These are phyloP conservation scores for Sympetrum striolatum DNA, from an alignment of 2,888 invertebrate genomes.

Conservation along the genomic window DNA sequence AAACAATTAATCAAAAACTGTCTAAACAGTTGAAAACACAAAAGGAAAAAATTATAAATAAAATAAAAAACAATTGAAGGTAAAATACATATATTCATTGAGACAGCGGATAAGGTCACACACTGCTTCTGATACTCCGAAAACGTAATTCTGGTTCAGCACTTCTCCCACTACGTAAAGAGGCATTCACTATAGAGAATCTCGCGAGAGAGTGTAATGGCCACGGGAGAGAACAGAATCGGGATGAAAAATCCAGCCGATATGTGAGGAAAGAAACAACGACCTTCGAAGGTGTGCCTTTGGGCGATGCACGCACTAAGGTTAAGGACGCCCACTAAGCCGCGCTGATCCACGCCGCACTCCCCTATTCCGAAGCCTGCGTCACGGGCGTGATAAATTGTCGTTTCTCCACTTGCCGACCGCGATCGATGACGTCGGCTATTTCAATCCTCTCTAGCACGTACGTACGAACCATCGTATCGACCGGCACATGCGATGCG, in stretches of 20 bases:
- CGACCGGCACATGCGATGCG: neutral
- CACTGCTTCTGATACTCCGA: too few relatives aligned
- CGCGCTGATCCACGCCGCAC: neutral
- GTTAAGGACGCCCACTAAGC: constrained; percentile 12
- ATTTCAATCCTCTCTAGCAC: neutral
- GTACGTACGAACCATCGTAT: neutral
- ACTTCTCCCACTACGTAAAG: too few relatives aligned
- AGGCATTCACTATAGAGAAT: too few relatives aligned
- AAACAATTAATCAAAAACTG: too few relatives aligned
- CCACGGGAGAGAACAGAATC: too few relatives aligned
- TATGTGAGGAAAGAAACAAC: neutral
- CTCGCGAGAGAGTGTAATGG: too few relatives aligned
- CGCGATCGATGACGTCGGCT: neutral
- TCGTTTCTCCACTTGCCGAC: neutral
- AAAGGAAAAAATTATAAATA: too few relatives aligned
- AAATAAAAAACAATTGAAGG: too few relatives aligned
- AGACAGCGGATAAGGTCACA: too few relatives aligned
- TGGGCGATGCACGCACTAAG: neutral
- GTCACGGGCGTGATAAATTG: neutral
- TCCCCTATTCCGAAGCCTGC: neutral
- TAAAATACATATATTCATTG: too few relatives aligned
- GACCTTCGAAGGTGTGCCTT: neutral
- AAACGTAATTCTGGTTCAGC: too few relatives aligned
- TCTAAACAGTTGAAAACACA: too few relatives aligned
- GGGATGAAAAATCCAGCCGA: neutral